A percentile compares a stretch with the other conserved stretches of the same genome.
phyloP scores from a whole-genome alignment of 2,113 vertebrate genomes.

The Epinephelus moara region DNA sequence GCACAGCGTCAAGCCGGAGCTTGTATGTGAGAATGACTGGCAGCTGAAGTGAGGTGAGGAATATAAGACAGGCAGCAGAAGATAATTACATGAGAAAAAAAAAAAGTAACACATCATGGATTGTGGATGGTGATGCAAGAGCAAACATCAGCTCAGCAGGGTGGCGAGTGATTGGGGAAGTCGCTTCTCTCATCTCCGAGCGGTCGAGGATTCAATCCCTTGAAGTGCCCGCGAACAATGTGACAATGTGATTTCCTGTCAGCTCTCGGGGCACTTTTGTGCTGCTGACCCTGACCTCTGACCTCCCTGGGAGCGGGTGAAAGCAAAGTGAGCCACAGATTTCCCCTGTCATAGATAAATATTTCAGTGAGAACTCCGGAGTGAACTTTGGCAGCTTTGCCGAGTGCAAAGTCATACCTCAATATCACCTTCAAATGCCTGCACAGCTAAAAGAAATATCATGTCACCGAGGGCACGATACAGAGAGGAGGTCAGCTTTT shows the following conservation, averaged over 20 bases:
- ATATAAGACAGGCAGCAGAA: constrained; percentile 17
- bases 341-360: constrained; percentile 32
- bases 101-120: not conserved
- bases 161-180: not conserved
- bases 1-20: constrained; percentile 26
- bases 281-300: constrained; percentile 16
- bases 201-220: not conserved
- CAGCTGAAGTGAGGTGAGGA: constrained; percentile 20
- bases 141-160: not conserved
- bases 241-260: constrained; percentile 11
- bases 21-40: not conserved
- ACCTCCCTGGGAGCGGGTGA: not conserved
- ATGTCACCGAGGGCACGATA: constrained; percentile 25
- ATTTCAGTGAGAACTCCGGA: constrained; percentile 40
- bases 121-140: not conserved
- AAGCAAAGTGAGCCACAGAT: constrained; percentile 23
- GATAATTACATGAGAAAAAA: constrained; percentile 16
- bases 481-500: constrained; percentile 26
- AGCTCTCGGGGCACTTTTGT: not conserved
- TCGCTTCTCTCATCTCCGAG: not conserved
- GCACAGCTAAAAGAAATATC: constrained; percentile 48
- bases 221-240: not conserved
- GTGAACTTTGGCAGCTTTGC: constrained; percentile 47
- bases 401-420: constrained; percentile 54
- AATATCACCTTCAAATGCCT: constrained; percentile 63